A percentile compares a stretch with the other conserved stretches of the same genome.
phyloP scores from a whole-genome alignment of 2,113 vertebrate species.

The Nycticryphes semicollaris region DNA sequence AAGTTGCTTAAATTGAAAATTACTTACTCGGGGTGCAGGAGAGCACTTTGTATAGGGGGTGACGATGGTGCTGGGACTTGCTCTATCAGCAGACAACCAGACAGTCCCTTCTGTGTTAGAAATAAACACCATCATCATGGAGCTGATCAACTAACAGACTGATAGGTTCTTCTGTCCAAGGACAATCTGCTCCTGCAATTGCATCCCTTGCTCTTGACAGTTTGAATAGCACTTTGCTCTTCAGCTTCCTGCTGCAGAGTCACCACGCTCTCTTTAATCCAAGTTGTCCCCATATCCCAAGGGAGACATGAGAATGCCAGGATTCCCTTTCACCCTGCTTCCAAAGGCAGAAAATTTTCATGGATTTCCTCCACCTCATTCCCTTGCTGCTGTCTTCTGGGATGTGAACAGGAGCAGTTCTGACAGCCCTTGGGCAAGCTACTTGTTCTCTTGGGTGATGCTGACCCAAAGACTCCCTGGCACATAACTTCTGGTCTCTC shows the following conservation, averaged over 20 bases:
- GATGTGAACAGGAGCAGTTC: background rate
- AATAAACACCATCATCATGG: background rate
- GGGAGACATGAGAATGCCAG: background rate
- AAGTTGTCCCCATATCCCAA: background rate
- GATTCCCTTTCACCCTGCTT: background rate
- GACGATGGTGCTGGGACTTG: background rate
- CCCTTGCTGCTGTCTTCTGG: background rate
- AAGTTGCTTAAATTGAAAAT: background rate
- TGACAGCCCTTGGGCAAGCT: background rate
- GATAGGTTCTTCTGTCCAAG: background rate
- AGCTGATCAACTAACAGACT: background rate
- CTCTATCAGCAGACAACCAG: background rate
- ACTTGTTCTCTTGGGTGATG: accelerated
- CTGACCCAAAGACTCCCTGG: background rate
- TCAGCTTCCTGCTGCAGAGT: background rate
- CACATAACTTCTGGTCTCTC: background rate
- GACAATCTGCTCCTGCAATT: background rate
- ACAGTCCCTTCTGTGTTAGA: background rate
- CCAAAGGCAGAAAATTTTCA: background rate
- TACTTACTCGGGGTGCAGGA: background rate
- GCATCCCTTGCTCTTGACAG: background rate
- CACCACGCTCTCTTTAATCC: background rate
- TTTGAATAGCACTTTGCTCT: background rate
- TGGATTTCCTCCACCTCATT: background rate
- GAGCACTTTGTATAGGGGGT: background rate